Evolutionary conservation across 2,888 invertebrate species (phyloP), one percentile per base, ranked within the genome.

Genomic region (Parnassius apollo): DNA sequence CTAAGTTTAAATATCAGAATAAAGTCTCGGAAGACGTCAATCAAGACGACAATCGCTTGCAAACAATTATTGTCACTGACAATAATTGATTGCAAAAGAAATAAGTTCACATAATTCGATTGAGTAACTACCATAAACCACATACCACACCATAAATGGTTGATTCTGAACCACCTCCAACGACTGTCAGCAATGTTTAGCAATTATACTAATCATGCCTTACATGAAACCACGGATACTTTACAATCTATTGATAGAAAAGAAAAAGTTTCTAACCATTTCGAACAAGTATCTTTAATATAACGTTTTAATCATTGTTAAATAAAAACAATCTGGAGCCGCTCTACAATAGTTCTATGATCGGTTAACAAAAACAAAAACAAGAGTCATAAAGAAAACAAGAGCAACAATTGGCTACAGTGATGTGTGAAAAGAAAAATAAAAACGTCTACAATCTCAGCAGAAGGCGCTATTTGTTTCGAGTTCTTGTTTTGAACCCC

Each of bases 321-420:
- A 50, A 58, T 58, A 58, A 60, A 57, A 58, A 13, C 54, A 58
- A 62, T 57, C 49, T 62, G 25, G n/a, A 53, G 44, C 22, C 49
- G 54, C 13, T 25, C 42, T 44, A 54, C 48, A 42, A 48, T 42
- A 62, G 57, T 53, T 58, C 49, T 53, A 58, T 62, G 50, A 65
- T 57, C 59, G 56, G 52, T 58, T 58, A 66, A 65, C 55, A 25
- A 54, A 57, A 65, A 61, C 65, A 65, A 63, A 67, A 65, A 61
- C 71, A 69, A 70, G 71, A 71, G 70, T 68, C 69, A 75, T 75
- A 75, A 71, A 66, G 72, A 68, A 70, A 59, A 59, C 55, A 55
- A 72, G 75, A 77, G 80, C 83, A 83, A 86, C 81, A 86, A 83
- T 82, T 84, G 80, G 76, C 78, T 76, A 76, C 76, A 78, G 77